A percentile compares a stretch with the other conserved stretches of the same genome.
Evolutionary conservation across 2,888 invertebrate genomes (phyloP).

Genomic region (Chaetoderma sp.): DNA sequence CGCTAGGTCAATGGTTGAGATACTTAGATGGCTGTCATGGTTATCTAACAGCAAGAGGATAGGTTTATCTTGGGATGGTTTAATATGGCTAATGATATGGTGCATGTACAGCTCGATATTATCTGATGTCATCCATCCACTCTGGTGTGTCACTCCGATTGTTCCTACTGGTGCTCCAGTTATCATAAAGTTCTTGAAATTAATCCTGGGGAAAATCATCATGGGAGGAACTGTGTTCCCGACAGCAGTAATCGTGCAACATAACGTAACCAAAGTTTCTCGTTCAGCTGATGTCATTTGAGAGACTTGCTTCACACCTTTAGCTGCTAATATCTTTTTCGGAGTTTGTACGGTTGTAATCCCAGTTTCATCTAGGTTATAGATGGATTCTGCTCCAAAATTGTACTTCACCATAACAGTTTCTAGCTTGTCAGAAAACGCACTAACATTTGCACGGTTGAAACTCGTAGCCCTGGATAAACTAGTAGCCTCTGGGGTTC

Average conservation of each 20-base stretch:
- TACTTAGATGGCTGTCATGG: conserved; percentile 48
- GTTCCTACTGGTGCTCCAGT: conserved; percentile 9
- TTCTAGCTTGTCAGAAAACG: conserved; percentile 24
- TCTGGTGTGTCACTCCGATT: conserved; percentile 12
- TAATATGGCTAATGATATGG: conserved; percentile 48
- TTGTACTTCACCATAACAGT: conserved; percentile 5
- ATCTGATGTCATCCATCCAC: conserved; percentile 37
- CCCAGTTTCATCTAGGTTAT: conserved; percentile 14
- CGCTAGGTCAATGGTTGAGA: conserved; percentile 47
- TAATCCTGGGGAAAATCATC: conserved; percentile 18
- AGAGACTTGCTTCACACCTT: conserved; percentile 1
- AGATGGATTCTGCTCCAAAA: background rate
- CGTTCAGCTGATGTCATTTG: conserved; percentile 18
- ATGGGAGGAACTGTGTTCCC: conserved; percentile 17
- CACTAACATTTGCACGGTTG: conserved; percentile 26
- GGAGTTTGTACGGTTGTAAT: conserved; percentile 25
- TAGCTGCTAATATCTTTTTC: conserved; percentile 15
- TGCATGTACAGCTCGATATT: conserved; percentile 25
- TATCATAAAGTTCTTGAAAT: conserved; percentile 13
- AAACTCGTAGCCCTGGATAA: conserved; percentile 33
- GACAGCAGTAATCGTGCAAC: background rate
- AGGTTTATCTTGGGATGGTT: conserved; percentile 42
- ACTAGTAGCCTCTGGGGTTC: conserved; percentile 38
- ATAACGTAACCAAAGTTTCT: conserved; percentile 12
- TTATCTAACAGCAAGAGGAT: conserved; percentile 52